Evolutionary conservation across 2,113 vertebrate species (phyloP).

Genomic region (Pteronura brasiliensis): DNA sequence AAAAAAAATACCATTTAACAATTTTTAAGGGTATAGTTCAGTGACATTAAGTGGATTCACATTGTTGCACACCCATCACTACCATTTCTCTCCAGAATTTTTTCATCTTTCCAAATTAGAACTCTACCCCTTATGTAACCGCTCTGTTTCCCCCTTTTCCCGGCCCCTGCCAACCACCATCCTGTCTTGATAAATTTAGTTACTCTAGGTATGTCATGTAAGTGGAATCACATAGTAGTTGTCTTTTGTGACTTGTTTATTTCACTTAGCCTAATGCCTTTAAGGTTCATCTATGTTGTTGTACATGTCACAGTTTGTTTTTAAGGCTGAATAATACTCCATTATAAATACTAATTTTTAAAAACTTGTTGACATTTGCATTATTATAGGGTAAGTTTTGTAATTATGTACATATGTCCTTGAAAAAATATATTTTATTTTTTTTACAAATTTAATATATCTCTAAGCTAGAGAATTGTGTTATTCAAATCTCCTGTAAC

Average conservation of each 20-base stretch:
- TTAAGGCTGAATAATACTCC: not conserved
- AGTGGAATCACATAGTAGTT: not conserved
- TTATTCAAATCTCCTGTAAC: not conserved
- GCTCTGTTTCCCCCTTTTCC: not conserved
- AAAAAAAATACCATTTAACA: not conserved
- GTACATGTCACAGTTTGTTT: not conserved
- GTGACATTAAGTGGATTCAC: not conserved
- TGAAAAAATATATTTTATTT: not conserved
- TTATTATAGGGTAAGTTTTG: not conserved
- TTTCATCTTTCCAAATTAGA: not conserved
- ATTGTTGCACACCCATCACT: not conserved
- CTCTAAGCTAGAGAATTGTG: not conserved
- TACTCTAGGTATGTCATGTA: not conserved
- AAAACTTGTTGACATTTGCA: not conserved
- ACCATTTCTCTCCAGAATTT: not conserved
- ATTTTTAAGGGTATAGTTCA: not conserved
- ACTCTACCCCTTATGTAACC: not conserved
- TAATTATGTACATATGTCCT: not conserved
- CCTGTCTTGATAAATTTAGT: not conserved
- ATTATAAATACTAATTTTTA: not conserved
- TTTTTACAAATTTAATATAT: not conserved
- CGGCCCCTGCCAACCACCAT: not conserved
- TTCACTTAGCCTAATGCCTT: not conserved
- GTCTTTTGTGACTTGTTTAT: not conserved
- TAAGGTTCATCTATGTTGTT: not conserved